Percentiles rank a stretch among this genome's conserved stretches.
Evolutionary conservation across 2,797 vertebrate genomes (phyloP).

Genomic region (Pteronotus mesoamericanus): DNA sequence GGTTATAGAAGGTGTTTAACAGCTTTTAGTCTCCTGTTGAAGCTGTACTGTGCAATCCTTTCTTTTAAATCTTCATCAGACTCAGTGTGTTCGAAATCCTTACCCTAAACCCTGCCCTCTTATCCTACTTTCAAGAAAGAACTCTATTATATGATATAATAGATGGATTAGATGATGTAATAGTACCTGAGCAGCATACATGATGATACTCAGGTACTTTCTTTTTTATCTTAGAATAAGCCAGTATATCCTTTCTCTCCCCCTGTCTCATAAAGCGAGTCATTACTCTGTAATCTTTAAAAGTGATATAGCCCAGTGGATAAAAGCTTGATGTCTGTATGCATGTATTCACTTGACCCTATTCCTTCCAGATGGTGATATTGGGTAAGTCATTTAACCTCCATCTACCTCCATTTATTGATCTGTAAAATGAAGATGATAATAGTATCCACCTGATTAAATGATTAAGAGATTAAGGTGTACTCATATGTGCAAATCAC

Average conservation of each 20-base stretch:
- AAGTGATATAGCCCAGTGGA: neutral
- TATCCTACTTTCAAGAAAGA: neutral
- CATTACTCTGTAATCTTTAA: neutral
- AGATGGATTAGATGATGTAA: no score
- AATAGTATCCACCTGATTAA: neutral
- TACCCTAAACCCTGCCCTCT: neutral
- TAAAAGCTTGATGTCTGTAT: neutral
- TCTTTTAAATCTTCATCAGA: neutral
- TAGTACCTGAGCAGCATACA: no score
- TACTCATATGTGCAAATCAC: neutral
- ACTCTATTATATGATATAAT: neutral
- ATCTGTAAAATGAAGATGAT: neutral
- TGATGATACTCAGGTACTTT: neutral
- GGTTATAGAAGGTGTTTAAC: neutral
- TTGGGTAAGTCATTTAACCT: neutral
- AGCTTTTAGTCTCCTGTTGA: neutral
- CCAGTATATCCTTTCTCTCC: neutral
- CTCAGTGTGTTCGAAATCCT: neutral
- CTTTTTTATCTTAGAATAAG: neutral
- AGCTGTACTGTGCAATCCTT: neutral
- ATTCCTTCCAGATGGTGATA: neutral
- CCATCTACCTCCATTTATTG: neutral
- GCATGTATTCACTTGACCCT: neutral
- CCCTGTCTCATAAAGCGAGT: neutral
- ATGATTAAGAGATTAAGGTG: neutral